phyloP scores from a whole-genome alignment of 1,140 invertebrate genomes.

The Nasonia giraulti region DNA sequence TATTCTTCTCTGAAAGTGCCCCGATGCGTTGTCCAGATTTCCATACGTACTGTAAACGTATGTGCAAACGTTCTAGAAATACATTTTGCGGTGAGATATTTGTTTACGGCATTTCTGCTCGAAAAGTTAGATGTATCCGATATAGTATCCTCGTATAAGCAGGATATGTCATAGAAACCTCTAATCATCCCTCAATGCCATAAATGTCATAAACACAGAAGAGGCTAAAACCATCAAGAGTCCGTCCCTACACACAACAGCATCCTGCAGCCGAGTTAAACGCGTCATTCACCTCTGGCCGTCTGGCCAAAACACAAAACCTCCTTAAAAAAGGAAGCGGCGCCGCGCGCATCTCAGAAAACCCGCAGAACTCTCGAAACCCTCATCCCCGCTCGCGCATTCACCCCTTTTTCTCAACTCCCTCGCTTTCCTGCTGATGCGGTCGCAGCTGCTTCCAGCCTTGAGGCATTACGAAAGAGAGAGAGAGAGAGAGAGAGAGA shows the following conservation, averaged over 20 bases:
- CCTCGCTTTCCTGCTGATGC: slow-evolving; percentile 1
- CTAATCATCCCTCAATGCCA: background rate
- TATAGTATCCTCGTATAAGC: no score
- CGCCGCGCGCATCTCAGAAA: background rate
- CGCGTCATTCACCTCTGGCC: background rate
- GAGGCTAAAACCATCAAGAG: background rate
- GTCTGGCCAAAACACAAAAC: background rate
- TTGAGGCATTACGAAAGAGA: background rate
- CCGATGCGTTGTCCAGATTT: background rate
- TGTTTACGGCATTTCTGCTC: no score
- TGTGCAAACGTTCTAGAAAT: no score
- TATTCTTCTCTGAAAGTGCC: background rate
- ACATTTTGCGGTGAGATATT: no score
- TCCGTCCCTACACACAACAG: background rate
- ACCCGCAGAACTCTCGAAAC: background rate
- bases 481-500: background rate
- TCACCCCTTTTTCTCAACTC: slow-evolving; percentile 8
- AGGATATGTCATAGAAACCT: background rate
- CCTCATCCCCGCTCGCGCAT: background rate
- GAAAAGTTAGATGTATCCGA: no score
- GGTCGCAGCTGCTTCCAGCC: slow-evolving; percentile 10
- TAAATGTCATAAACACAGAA: background rate
- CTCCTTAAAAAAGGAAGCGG: slow-evolving; percentile 10
- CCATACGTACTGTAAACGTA: background rate
- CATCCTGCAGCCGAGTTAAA: background rate